These are phyloP conservation scores for Epinotia brunnichana DNA, from an alignment of 2,888 invertebrate genomes.

Conservation along the genomic window DNA sequence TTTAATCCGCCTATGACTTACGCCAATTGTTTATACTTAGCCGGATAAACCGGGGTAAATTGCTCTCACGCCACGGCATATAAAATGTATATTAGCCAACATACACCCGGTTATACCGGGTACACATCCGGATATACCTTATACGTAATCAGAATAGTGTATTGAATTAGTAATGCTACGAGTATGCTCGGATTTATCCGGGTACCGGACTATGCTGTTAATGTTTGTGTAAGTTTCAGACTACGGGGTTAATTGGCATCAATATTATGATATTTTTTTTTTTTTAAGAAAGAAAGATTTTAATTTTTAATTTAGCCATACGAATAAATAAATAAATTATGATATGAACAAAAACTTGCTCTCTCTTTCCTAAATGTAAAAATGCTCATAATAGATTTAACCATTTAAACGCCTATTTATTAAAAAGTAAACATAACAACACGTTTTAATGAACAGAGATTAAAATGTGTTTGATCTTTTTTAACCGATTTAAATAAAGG, in stretches of 20 bases:
- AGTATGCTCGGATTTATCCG: conserved; percentile 7
- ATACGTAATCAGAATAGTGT: conserved; percentile 22
- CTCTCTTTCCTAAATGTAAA: too few relatives aligned
- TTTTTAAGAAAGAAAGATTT: too few relatives aligned
- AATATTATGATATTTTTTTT: too few relatives aligned
- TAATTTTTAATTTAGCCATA: too few relatives aligned
- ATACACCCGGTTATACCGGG: conserved; percentile 18
- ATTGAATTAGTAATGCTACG: conserved; percentile 39
- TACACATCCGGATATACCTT: conserved; percentile 15
- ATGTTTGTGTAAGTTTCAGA: not conserved
- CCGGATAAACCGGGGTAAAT: conserved; percentile 43
- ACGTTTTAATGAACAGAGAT: too few relatives aligned
- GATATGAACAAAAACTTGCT: too few relatives aligned
- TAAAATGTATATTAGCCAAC: conserved; percentile 44
- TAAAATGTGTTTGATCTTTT: too few relatives aligned
- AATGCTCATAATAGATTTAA: too few relatives aligned
- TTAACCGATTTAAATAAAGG: too few relatives aligned
- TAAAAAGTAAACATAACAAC: too few relatives aligned
- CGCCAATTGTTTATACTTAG: conserved; percentile 33
- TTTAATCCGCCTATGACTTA: conserved; percentile 18
- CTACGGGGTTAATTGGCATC: not conserved
- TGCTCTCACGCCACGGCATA: conserved; percentile 41
- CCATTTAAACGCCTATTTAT: too few relatives aligned
- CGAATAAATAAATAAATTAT: too few relatives aligned
- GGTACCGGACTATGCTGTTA: not conserved